Base-by-base conservation (phyloP, 1,140 invertebrate species). In the Scaptodrosophila lebanonensis region DNA sequence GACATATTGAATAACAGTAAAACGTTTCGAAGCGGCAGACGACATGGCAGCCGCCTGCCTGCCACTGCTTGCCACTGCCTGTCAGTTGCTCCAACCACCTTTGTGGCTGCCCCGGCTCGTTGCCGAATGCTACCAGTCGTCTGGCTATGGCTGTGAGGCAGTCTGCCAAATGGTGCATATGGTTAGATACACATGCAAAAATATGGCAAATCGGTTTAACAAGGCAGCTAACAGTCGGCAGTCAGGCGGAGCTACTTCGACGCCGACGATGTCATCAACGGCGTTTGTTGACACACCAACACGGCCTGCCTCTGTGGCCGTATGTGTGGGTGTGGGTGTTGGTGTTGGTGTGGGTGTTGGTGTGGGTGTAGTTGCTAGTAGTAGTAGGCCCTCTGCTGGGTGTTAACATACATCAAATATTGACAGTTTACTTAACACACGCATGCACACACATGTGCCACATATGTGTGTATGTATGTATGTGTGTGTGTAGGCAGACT, bases 351-450 rank as follows among this genome's bases (percentile, higher is more conserved):
- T 60, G 11, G 36, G 27, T 45, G 20, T 52, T 22, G 29, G 45
- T 51, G 58, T 66, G 54, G 58, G 58, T 39, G n/a, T n/a, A n/a
- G n/a, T n/a, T n/a, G n/a, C n/a, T n/a, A n/a, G n/a, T n/a, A n/a
- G n/a, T n/a, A n/a, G n/a, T n/a, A n/a, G n/a, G n/a, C n/a, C n/a
- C n/a, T n/a, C n/a, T n/a, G 11, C 43, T 66, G 69, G 75, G 75
- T 82, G 75, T 82, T 82, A 82, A 82, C 76, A 82, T 73, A 82
- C 75, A 82, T 82, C 75, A 82, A 82, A 82, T 82, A 82, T 82
- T 82, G 75, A 82, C 75, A 82, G 75, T 82, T 82, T 82, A 62
- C 75, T 82, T 73, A 70, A 61, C 62, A 54, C 75, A 57, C 68
- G 33, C 63, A 27, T 60, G 48, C 48, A 22, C 39, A 17, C 50